Evolutionary conservation across 2,797 vertebrate genomes (phyloP).

Genomic region (Coregonus suidteri): DNA sequence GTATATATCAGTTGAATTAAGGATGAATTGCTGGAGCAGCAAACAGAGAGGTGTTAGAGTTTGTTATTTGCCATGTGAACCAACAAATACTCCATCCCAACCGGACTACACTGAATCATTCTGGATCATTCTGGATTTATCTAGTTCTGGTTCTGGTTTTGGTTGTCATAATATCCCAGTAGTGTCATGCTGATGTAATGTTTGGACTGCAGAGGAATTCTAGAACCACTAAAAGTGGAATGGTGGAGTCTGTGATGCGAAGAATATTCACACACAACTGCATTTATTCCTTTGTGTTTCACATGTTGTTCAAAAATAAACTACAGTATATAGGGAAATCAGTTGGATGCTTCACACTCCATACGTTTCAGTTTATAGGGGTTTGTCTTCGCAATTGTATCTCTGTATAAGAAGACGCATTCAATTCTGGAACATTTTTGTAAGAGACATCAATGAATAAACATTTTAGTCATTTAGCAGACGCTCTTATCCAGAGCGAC

Average conservation of each 20-base stretch:
- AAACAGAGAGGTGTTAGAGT: not conserved
- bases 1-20: not conserved
- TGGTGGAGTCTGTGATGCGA: not conserved
- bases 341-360: not conserved
- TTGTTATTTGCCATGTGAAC: not conserved
- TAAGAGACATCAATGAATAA: slow-evolving; percentile 45
- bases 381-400: not conserved
- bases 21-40: not conserved
- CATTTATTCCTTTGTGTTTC: not conserved
- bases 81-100: not conserved
- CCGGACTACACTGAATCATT: slow-evolving; percentile 26
- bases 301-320: slow-evolving; percentile 1
- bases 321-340: not conserved
- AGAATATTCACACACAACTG: not conserved
- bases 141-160: slow-evolving; percentile 7
- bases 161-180: not conserved
- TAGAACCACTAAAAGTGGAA: not conserved
- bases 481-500: too few species aligned
- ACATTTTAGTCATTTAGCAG: too few species aligned
- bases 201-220: not conserved
- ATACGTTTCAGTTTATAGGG: not conserved
- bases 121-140: slow-evolving; percentile 16
- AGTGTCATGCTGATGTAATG: not conserved
- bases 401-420: not conserved
- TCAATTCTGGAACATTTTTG: slow-evolving; percentile 45